Evolutionary conservation across 2,888 invertebrate genomes (phyloP).

Genomic region (Lissocephala sabroskyi): DNA sequence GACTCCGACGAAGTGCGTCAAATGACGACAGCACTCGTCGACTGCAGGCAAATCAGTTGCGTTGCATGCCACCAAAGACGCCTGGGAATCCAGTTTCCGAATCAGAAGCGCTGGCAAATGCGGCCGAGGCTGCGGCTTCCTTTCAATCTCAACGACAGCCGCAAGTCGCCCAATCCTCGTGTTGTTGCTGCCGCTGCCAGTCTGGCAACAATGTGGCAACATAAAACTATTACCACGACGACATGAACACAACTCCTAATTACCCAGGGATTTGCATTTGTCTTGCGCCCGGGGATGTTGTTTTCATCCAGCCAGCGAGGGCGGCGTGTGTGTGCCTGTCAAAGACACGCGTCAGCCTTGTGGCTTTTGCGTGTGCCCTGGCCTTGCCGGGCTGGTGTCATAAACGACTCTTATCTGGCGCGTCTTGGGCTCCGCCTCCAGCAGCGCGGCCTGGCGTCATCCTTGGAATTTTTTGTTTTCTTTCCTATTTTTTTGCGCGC

Average conservation of each 20-base stretch:
- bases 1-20: not conserved
- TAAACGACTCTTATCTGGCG: slow-evolving; percentile 55
- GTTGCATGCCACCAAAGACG: not conserved
- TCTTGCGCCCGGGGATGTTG: too few species aligned
- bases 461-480: too few species aligned
- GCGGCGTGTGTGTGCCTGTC: slow-evolving; percentile 14
- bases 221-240: slow-evolving; percentile 63
- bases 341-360: slow-evolving; percentile 23
- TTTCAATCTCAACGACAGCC: slow-evolving; percentile 44
- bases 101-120: slow-evolving; percentile 5
- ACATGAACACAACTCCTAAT: slow-evolving; percentile 68
- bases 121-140: not conserved
- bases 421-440: too few species aligned
- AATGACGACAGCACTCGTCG: not conserved
- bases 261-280: slow-evolving; percentile 68
- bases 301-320: too few species aligned
- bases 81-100: not conserved
- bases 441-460: too few species aligned
- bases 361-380: too few species aligned
- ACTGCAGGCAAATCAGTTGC: not conserved
- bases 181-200: slow-evolving; percentile 9
- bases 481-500: too few species aligned
- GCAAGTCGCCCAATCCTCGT: slow-evolving; percentile 3
- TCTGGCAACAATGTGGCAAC: slow-evolving; percentile 57
- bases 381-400: slow-evolving; percentile 55